These are phyloP conservation scores for Melanocharis versteri DNA, from an alignment of 2,113 vertebrate genomes.

Conservation along the genomic window DNA sequence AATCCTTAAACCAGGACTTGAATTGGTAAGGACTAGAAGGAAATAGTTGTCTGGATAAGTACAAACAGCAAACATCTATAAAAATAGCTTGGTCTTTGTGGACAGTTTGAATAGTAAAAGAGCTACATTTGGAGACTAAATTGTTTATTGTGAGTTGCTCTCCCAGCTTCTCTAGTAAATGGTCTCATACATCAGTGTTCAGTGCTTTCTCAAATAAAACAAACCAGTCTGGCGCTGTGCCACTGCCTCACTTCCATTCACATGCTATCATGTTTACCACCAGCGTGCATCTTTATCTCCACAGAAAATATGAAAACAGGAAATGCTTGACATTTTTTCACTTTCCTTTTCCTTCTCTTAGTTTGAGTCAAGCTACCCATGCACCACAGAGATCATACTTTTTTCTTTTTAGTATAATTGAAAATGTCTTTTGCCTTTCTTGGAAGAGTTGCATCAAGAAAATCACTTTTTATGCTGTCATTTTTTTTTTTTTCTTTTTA, in stretches of 20 bases:
- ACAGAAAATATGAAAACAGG: neutral
- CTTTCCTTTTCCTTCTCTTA: neutral
- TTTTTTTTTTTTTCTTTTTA: neutral
- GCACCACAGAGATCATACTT: neutral
- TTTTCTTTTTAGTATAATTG: neutral
- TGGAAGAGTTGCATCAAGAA: neutral
- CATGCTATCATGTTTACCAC: constrained; percentile 4
- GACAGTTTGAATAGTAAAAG: neutral
- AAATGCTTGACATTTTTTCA: neutral
- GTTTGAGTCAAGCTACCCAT: neutral
- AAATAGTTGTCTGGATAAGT: neutral
- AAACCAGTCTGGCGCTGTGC: neutral
- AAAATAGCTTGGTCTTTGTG: neutral
- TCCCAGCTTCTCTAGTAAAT: constrained; percentile 4
- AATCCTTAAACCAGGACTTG: neutral
- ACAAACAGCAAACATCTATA: neutral
- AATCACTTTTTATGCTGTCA: neutral
- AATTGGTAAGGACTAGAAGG: neutral
- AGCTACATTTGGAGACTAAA: neutral
- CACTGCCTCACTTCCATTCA: neutral
- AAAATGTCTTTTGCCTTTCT: neutral
- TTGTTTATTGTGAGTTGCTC: neutral
- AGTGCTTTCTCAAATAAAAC: constrained; percentile 21
- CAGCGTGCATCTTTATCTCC: neutral
- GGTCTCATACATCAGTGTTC: constrained; percentile 15